Evolutionary conservation across 2,113 vertebrate genomes (phyloP).

Genomic region (Platichthys stellatus): DNA sequence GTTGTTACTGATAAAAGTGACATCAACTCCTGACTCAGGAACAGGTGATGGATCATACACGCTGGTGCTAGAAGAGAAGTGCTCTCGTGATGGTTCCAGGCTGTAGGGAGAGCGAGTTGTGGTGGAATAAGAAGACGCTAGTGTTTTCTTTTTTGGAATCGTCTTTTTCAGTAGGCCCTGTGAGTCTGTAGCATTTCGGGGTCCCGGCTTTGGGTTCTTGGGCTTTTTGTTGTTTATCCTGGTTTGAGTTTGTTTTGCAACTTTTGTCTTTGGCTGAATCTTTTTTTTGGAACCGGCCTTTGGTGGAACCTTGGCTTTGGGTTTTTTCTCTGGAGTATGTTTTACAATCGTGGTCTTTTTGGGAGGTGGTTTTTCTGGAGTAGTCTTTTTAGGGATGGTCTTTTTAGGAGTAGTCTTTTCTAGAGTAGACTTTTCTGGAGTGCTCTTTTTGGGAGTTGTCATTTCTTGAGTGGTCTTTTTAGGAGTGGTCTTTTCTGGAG

Average conservation of each 20-base stretch:
- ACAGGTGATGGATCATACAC: slow-evolving; percentile 37
- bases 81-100: slow-evolving; percentile 12
- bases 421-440: neutral
- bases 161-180: slow-evolving; percentile 37
- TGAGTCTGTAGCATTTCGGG: slow-evolving; percentile 27
- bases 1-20: slow-evolving; percentile 35
- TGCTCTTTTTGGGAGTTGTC: slow-evolving; percentile 3
- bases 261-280: slow-evolving; percentile 31
- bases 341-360: slow-evolving; percentile 11
- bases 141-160: slow-evolving; percentile 41
- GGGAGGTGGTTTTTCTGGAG: neutral
- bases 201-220: slow-evolving; percentile 27
- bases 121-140: slow-evolving; percentile 17
- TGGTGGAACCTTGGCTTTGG: slow-evolving; percentile 36
- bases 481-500: neutral
- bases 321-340: neutral
- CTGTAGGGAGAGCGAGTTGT: slow-evolving; percentile 18
- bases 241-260: slow-evolving; percentile 37
- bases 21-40: slow-evolving; percentile 35
- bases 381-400: neutral
- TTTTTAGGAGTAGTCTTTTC: slow-evolving; percentile 5
- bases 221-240: slow-evolving; percentile 47
- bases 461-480: neutral
- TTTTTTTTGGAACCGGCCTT: slow-evolving; percentile 44
- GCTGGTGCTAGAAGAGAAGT: slow-evolving; percentile 23